Evolutionary conservation across 2,888 invertebrate species (phyloP).

Genomic region (Polylopha cassiicola): DNA sequence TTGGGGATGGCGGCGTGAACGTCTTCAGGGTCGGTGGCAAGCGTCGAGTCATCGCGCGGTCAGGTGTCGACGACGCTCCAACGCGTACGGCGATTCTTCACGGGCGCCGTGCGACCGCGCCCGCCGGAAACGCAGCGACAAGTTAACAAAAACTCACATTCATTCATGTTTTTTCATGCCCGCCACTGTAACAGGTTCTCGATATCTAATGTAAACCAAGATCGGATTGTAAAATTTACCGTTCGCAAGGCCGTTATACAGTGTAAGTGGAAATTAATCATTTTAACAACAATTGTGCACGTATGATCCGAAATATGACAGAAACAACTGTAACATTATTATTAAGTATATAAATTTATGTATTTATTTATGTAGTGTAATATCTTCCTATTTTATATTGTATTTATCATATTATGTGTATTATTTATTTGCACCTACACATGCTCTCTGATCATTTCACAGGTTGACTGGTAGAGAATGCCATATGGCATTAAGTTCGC

Average conservation of each 20-base stretch:
- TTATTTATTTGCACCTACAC: no score
- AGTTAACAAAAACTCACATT: constrained; percentile 72
- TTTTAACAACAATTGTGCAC: constrained; percentile 4
- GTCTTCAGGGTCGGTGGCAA: constrained; percentile 5
- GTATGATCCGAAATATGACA: no score
- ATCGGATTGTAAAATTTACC: constrained; percentile 16
- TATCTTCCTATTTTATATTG: no score
- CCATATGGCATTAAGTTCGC: no score
- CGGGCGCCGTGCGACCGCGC: constrained; percentile 59
- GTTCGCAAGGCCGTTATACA: constrained; percentile 10
- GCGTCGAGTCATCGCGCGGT: constrained; percentile 21
- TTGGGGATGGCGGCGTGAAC: no score
- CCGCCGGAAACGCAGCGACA: constrained; percentile 72
- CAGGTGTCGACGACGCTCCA: constrained; percentile 52
- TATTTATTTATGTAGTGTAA: no score
- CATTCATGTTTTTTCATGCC: constrained; percentile 67
- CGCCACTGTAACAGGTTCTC: constrained; percentile 54
- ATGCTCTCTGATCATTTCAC: no score
- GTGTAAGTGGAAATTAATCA: constrained; percentile 7
- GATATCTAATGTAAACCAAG: constrained; percentile 29
- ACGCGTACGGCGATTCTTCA: constrained; percentile 73
- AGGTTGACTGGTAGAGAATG: no score
- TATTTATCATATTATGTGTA: no score
- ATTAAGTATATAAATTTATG: no score
- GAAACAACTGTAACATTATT: no score